phyloP scores from a whole-genome alignment of 2,113 vertebrate genomes.

The Bombycilla garrulus region DNA sequence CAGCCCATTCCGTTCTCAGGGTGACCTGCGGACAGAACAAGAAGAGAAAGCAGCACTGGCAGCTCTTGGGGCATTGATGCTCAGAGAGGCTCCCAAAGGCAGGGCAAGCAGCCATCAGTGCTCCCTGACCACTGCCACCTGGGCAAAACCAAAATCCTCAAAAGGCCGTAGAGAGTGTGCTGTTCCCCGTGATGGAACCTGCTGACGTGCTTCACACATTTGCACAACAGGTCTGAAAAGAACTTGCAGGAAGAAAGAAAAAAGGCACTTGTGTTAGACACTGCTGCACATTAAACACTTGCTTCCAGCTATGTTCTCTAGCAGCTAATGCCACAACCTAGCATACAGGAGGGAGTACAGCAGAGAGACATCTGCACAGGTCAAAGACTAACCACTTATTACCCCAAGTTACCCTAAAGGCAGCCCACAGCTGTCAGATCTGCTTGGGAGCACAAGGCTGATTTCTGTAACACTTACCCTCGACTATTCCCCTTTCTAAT shows the following conservation, averaged over 20 bases:
- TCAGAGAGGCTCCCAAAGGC: neutral
- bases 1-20: neutral
- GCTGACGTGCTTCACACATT: fast-evolving
- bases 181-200: neutral
- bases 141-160: neutral
- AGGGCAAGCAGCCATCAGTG: neutral
- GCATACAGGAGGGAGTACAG: fast-evolving
- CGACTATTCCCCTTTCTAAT: neutral
- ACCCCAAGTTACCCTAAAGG: neutral
- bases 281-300: neutral
- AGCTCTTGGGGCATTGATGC: neutral
- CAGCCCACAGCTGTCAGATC: neutral
- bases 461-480: neutral
- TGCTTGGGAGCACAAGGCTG: fast-evolving
- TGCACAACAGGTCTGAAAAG: neutral
- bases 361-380: neutral
- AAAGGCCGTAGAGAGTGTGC: neutral
- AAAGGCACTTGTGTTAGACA: neutral
- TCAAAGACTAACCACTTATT: neutral
- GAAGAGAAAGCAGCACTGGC: neutral
- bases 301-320: neutral
- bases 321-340: neutral
- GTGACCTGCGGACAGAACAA: neutral
- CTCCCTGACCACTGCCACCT: neutral
- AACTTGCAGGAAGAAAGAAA: neutral